Conservation (phyloP, 2,113 vertebrate genomes). For the Penelope pileata region DNA sequence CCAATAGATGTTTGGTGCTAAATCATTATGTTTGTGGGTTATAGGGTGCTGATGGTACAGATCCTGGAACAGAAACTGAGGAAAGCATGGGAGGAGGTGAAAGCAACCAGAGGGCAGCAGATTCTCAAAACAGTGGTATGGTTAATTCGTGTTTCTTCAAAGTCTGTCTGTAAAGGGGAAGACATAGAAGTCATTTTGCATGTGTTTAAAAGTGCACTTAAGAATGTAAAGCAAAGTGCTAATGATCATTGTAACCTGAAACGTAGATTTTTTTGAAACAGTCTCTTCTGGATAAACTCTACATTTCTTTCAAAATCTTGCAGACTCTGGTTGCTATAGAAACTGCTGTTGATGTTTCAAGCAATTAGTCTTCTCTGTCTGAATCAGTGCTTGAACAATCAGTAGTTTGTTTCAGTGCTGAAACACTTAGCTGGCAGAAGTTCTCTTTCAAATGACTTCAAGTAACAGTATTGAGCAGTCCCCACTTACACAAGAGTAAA, state of each 20-base stretch:
- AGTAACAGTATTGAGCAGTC: neutral
- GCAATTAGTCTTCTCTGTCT: neutral
- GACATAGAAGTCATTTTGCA: neutral
- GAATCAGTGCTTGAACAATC: neutral
- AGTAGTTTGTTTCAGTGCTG: neutral
- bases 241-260: neutral
- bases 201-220: neutral
- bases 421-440: neutral
- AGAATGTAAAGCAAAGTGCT: neutral
- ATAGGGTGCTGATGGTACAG: constrained; percentile 91
- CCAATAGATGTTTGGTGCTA: neutral
- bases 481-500: no score
- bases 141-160: neutral
- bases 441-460: neutral
- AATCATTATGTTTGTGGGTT: neutral
- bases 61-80: constrained; percentile 94
- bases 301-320: neutral
- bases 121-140: constrained; percentile 91
- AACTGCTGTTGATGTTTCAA: neutral
- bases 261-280: neutral
- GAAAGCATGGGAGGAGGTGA: constrained; percentile 92
- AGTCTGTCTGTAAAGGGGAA: neutral
- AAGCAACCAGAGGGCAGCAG: constrained; percentile 89
- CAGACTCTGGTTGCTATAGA: neutral
- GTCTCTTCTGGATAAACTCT: neutral